Evolutionary conservation across 2,797 vertebrate genomes (phyloP), one percentile per base, ranked within the genome.

Genomic region (Triplophysa yarkandensis): DNA sequence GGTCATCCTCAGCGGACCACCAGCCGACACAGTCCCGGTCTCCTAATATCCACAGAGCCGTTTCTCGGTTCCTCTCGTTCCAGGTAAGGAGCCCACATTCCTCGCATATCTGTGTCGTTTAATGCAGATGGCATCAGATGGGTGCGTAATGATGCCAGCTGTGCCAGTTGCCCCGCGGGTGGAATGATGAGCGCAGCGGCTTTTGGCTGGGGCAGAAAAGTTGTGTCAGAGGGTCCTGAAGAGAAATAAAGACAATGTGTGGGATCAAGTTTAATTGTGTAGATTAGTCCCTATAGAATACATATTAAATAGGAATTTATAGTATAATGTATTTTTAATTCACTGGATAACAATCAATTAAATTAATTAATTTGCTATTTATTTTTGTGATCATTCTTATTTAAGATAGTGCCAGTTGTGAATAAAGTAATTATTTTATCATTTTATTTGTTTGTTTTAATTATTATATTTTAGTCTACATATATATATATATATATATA

Each of bases 1-100:
- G 81, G 78, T 82, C 81, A 80, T 68, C 77, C 27, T 63, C 71
- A 23, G 19, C 25, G 68, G 74, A 75, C 70, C 71, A 68, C 44
- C 67, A 68, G 39, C 50, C 55, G 58, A 23, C 27, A 9, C 39
- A 73, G 71, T 58, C 63, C 58, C 48, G 32, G 60, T 65, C 66
- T 43, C 48, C 44, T 43, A 48, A 16, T 27, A 63, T 36, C 1
- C 64, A 21, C 6, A 32, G 17, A 27, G 64, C 21, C 19, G 6
- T 58, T 64, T 28, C 52, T 48, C 46, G 30, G 65, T 57, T 63
- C 52, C 68, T 28, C 52, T 61, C 34, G 23, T 7, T n/a, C 46
- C 44, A 71, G 77, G 77, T 79, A 66, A 76, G 68, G 44, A 30
- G 6, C 14, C 27, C 14, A n/a, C 28, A 34, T 34, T 25, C 23